These are phyloP conservation scores for Chorisops tibialis DNA, from an alignment of 2,888 invertebrate species.

Conservation along the genomic window DNA sequence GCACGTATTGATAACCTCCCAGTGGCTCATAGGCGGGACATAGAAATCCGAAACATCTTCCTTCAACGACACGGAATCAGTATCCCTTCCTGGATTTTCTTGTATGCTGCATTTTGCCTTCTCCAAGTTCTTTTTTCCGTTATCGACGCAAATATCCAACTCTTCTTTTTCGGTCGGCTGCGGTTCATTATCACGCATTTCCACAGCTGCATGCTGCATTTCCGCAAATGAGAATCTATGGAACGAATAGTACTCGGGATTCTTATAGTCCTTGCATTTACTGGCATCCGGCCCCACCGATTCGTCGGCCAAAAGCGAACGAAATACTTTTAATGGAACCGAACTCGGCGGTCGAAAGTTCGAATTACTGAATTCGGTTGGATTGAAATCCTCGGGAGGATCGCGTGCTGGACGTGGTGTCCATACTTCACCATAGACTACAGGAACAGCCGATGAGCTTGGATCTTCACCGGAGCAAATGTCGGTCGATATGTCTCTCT, in stretches of 20 bases:
- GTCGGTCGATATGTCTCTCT: too few species aligned
- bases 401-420: constrained; percentile 6
- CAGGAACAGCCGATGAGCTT: neutral
- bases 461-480: too few species aligned
- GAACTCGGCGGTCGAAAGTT: constrained; percentile 4
- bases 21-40: too few species aligned
- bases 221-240: constrained; percentile 8
- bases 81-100: too few species aligned
- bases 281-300: constrained; percentile 10
- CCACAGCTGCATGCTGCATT: constrained; percentile 43
- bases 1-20: too few species aligned
- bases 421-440: neutral
- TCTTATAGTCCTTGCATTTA: constrained; percentile 13
- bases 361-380: neutral
- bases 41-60: too few species aligned
- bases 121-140: too few species aligned
- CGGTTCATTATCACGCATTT: neutral
- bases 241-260: constrained; percentile 22
- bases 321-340: constrained; percentile 12
- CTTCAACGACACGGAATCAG: too few species aligned
- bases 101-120: too few species aligned
- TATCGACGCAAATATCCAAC: neutral
- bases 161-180: neutral
- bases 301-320: constrained; percentile 6
- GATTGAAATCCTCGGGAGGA: constrained; percentile 16